These are phyloP conservation scores for Pedicia rivosa DNA, from an alignment of 2,888 invertebrate species.

Conservation along the genomic window DNA sequence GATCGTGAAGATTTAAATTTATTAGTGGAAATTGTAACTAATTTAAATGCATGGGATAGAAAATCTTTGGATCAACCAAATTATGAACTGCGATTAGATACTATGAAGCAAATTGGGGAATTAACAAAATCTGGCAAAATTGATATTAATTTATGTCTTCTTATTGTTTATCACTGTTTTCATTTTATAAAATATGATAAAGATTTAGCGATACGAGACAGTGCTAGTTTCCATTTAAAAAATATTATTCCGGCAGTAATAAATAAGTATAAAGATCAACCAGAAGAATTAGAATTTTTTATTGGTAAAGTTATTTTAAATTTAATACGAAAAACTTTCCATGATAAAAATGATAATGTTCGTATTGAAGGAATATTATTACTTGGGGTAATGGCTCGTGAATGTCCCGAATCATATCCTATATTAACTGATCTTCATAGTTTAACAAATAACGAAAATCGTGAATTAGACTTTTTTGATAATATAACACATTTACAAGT, in stretches of 20 bases:
- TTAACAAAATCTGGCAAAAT: constrained; percentile 35
- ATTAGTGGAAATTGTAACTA: constrained; percentile 37
- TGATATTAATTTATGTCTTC: constrained; percentile 46
- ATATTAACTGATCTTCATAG: constrained; percentile 53
- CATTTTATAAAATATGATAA: constrained; percentile 60
- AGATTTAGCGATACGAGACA: constrained; percentile 70
- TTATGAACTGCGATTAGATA: constrained; percentile 63
- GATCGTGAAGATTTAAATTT: constrained; percentile 33
- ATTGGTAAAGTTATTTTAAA: constrained; percentile 57
- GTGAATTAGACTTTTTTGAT: constrained; percentile 87
- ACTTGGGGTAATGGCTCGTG: constrained; percentile 57
- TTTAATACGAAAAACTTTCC: constrained; percentile 55
- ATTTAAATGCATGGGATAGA: constrained; percentile 76
- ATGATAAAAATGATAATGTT: constrained; percentile 50
- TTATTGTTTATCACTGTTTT: constrained; percentile 70
- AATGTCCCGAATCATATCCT: constrained; percentile 52
- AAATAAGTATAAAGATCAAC: constrained; percentile 34
- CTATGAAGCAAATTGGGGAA: constrained; percentile 51
- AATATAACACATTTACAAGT: constrained; percentile 79
- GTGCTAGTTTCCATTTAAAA: constrained; percentile 57
- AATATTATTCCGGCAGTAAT: constrained; percentile 48
- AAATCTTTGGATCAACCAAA: constrained; percentile 91
- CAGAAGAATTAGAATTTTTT: constrained; percentile 44
- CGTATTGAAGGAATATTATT: constrained; percentile 66
- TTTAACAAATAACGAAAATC: constrained; percentile 50